Percentiles rank a stretch among this genome's conserved stretches.
phyloP scores from a whole-genome alignment of 2,113 vertebrate species.

The Cichladusa arquata region DNA sequence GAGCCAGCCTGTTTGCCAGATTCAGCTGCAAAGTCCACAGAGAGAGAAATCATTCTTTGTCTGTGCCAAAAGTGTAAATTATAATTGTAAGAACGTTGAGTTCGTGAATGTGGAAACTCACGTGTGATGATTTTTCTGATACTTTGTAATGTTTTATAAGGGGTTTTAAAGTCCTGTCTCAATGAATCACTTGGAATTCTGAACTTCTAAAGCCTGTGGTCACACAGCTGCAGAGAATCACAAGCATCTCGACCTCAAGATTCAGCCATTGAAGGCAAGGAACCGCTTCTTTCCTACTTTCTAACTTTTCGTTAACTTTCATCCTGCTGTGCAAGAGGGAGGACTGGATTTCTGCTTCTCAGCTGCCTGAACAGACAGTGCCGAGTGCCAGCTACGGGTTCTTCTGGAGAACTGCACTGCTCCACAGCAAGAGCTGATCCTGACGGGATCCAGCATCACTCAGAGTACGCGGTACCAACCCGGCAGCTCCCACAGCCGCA shows the following conservation, averaged over 20 bases:
- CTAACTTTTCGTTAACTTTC: neutral
- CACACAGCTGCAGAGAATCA: accelerated
- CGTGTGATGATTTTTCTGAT: neutral
- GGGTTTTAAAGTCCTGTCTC: neutral
- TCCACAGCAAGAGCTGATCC: neutral
- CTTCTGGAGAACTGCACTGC: neutral
- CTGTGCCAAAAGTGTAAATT: neutral
- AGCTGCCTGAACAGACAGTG: neutral
- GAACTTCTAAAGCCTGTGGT: neutral
- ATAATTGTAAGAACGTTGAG: neutral
- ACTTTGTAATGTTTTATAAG: neutral
- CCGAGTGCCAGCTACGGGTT: neutral
- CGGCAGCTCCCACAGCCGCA: neutral
- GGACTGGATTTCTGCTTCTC: neutral
- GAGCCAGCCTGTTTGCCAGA: neutral
- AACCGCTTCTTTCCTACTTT: neutral
- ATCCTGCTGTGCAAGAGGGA: neutral
- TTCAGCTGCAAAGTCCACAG: neutral
- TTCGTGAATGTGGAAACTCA: neutral
- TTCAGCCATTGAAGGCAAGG: neutral
- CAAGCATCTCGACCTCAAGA: neutral
- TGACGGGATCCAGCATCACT: neutral
- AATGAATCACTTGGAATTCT: neutral
- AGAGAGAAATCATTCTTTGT: neutral
- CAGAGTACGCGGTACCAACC: neutral